Evolutionary conservation across 2,113 vertebrate species (phyloP), one percentile per base, ranked within the genome.

Genomic region (Canis aureus): DNA sequence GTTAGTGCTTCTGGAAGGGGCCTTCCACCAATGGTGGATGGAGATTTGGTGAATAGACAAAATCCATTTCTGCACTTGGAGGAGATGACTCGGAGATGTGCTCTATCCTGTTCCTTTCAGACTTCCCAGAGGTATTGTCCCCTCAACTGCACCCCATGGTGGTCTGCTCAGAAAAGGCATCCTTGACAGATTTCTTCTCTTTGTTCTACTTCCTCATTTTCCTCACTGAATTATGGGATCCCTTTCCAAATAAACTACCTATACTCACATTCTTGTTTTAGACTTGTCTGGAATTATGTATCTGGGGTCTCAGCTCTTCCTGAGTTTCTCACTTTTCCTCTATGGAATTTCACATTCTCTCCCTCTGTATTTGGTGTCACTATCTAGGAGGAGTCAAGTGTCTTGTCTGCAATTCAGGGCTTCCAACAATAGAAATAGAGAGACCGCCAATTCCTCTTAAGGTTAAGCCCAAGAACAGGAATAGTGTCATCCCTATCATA

Each of bases 401-500:
- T 59, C 38, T 17, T 38, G 8, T 0, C 1, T 19, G 19, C 7
- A 5, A 67, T 79, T 67, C 23, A 76, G 16, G 20, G 8, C 0
- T 80, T 19, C 49, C 43, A 53, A 64, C 8, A 83, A 62, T 19
- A 16, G 10, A 85, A 62, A 78, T 25, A 13, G 11, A 29, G 29
- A 90, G 59, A 22, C 3, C 81, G 11, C 4, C 2, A 35, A 12
- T 92, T 66, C 25, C 83, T 93, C 23, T 51, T 76, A 80, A 94
- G 29, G 3, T 9, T 25, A 81, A 91, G 3, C 1, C 2, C 4
- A 60, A 9, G 8, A 55, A 62, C 5, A 43, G 38, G 3, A 67
- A 81, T 19, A 59, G 1, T 19, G 1, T 78, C n/a, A 55, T 2
- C 83, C 2, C 7, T 86, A 10, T 0, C 8, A 13, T 9, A 55